phyloP scores from a whole-genome alignment of 1,140 invertebrate species.

The Mya arenaria region DNA sequence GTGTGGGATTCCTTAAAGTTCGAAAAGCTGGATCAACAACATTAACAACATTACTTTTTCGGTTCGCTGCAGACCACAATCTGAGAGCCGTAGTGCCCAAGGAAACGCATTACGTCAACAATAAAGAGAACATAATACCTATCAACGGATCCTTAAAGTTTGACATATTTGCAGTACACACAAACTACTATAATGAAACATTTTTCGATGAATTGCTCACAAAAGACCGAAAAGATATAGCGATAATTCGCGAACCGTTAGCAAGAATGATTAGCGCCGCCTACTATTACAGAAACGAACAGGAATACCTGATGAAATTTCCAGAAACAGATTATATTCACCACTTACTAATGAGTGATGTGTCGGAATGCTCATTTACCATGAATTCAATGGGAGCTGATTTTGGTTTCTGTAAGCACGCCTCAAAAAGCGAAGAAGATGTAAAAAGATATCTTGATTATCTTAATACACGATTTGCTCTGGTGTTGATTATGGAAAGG shows the following conservation, averaged over 20 bases:
- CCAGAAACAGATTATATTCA: background rate
- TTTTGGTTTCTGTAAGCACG: background rate
- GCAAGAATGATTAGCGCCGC: background rate
- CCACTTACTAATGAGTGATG: background rate
- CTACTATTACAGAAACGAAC: background rate
- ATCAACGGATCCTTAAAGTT: background rate
- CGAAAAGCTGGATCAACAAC: background rate
- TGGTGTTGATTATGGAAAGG: background rate
- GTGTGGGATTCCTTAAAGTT: background rate
- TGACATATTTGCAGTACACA: constrained; percentile 9
- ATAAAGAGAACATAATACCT: background rate
- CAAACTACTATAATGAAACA: background rate
- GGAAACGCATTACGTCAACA: background rate
- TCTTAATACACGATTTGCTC: background rate
- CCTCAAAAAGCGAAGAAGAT: background rate
- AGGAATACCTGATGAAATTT: background rate
- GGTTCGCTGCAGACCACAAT: background rate
- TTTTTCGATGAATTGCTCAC: background rate
- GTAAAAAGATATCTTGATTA: background rate
- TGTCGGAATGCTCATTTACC: background rate
- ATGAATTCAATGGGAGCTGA: background rate
- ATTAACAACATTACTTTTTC: background rate
- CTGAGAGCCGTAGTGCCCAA: background rate
- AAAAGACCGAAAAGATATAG: background rate
- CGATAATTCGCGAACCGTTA: background rate